Percentiles rank a stretch among this genome's conserved stretches.
Evolutionary conservation across 1,140 invertebrate species (phyloP).

Genomic region (Grapholita molesta): DNA sequence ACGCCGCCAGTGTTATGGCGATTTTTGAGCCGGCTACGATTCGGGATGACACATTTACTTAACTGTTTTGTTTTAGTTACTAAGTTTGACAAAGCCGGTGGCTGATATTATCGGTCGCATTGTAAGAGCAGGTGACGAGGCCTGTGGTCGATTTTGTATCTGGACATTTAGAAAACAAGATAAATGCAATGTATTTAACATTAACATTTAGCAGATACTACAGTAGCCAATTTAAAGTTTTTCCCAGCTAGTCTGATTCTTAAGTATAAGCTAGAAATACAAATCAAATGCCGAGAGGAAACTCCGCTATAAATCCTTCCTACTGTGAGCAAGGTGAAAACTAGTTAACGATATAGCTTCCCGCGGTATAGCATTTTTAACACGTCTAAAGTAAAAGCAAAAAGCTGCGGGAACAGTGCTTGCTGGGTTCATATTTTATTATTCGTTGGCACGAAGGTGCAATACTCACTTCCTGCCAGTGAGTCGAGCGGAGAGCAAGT

Average conservation of each 20-base stretch:
- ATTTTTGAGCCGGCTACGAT: too few species aligned
- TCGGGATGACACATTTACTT: too few species aligned
- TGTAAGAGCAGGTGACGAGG: too few species aligned
- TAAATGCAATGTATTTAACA: too few species aligned
- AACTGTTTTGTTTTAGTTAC: too few species aligned
- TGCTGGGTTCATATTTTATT: slow-evolving; percentile 31
- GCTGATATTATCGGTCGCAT: too few species aligned
- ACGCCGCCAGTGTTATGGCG: too few species aligned
- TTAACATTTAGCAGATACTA: too few species aligned
- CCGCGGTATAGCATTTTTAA: slow-evolving; percentile 19
- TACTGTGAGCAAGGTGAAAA: slow-evolving; percentile 1
- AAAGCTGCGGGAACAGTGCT: slow-evolving; percentile 22
- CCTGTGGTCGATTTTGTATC: too few species aligned
- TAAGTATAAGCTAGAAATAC: background rate
- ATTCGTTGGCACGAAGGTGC: slow-evolving; percentile 27
- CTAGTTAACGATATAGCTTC: slow-evolving; percentile 15
- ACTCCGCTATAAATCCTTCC: background rate
- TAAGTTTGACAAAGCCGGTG: too few species aligned
- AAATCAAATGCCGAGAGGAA: background rate
- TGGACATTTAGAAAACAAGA: too few species aligned
- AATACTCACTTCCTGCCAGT: slow-evolving; percentile 20
- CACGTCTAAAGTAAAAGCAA: slow-evolving; percentile 25
- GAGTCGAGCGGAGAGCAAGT: background rate
- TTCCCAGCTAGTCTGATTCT: background rate
- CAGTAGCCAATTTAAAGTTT: background rate